These are phyloP conservation scores for Amphiura filiformis DNA, from an alignment of 35 echinoderm and acorn worm genomes.

Conservation along the genomic window DNA sequence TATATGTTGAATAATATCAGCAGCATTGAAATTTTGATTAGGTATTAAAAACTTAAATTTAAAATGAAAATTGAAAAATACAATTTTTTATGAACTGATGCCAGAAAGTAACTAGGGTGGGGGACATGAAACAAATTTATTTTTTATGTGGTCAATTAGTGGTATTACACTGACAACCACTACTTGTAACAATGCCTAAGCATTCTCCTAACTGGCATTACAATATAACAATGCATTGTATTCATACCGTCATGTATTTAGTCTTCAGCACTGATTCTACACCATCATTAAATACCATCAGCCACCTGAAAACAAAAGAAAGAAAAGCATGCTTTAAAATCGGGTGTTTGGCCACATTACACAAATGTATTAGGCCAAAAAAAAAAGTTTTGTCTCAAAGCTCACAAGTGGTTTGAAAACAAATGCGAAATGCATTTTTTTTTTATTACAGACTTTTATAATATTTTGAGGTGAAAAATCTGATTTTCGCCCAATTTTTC, in stretches of 20 bases:
- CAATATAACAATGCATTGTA: neutral
- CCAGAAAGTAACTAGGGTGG: neutral
- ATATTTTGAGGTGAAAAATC: too few species aligned
- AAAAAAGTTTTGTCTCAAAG: too few species aligned
- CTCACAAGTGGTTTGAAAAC: too few species aligned
- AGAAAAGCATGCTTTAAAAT: neutral
- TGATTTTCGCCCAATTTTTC: too few species aligned
- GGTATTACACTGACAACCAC: neutral
- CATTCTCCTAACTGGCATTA: neutral
- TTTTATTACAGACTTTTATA: too few species aligned
- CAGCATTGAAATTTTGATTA: neutral
- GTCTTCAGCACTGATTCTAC: neutral
- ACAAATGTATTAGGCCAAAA: too few species aligned
- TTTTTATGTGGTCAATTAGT: neutral
- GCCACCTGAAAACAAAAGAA: neutral
- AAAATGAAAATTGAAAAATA: neutral
- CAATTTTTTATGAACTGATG: neutral
- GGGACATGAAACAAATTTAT: too few species aligned
- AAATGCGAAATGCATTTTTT: too few species aligned
- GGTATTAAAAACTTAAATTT: too few species aligned
- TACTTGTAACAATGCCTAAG: neutral
- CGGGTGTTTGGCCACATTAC: too few species aligned
- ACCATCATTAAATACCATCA: neutral
- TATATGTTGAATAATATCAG: too few species aligned
- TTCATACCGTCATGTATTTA: constrained; percentile 6